A percentile compares a stretch with the other conserved stretches of the same genome.
These are phyloP conservation scores for Phenganax marumi DNA, from an alignment of 92 coral and sea anemone genomes.

Conservation along the genomic window DNA sequence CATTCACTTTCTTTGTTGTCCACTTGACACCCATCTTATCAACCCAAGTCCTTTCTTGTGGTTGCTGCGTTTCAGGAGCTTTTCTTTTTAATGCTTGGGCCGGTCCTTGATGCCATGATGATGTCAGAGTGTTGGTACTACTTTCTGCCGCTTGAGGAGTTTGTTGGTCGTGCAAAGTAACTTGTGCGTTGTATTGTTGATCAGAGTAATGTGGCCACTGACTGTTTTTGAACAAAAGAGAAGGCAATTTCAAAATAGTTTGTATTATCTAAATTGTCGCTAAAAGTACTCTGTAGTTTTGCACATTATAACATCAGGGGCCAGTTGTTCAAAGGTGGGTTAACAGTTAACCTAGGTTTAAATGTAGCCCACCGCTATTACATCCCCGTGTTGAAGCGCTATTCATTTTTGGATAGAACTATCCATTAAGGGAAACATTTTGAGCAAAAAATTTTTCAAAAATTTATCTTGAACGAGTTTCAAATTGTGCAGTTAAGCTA, in stretches of 20 bases:
- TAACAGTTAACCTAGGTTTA: too few relatives aligned
- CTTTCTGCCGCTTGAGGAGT: slow-evolving; percentile 26
- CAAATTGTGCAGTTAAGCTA: background rate
- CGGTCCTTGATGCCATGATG: background rate
- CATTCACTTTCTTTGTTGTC: slow-evolving; percentile 47
- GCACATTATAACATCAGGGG: too few relatives aligned
- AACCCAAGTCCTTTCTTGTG: slow-evolving; percentile 45
- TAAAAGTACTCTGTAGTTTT: background rate
- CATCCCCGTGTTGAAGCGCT: too few relatives aligned
- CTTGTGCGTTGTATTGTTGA: background rate
- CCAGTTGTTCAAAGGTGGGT: too few relatives aligned
- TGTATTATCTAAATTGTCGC: too few relatives aligned
- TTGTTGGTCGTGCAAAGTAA: slow-evolving; percentile 7
- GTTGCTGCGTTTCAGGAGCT: slow-evolving; percentile 32
- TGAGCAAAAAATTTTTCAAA: too few relatives aligned
- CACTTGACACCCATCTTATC: slow-evolving; percentile 43
- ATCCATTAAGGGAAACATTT: too few relatives aligned
- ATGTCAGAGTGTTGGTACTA: slow-evolving; percentile 15
- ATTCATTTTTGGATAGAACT: too few relatives aligned
- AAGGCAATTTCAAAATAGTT: background rate
- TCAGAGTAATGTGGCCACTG: too few relatives aligned
- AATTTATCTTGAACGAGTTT: too few relatives aligned
- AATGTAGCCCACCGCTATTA: too few relatives aligned
- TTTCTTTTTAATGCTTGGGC: slow-evolving; percentile 19
- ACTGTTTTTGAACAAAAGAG: too few relatives aligned